Base-by-base conservation (phyloP, 2,113 vertebrate species). In the Caranx melampygus region DNA sequence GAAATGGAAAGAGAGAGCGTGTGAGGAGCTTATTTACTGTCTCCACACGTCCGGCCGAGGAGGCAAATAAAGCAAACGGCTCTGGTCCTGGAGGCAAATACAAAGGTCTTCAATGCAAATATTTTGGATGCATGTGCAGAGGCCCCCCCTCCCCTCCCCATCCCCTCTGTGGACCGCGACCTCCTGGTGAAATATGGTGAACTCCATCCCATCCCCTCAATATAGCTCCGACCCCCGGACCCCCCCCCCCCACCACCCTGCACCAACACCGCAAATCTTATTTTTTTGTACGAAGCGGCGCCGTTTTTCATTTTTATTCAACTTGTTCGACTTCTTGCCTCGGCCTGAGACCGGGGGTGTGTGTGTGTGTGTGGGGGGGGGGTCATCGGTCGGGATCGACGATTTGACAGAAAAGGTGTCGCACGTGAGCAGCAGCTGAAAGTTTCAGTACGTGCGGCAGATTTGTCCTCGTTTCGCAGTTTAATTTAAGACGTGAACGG, bases 261-360 rank as follows among this genome's bases (percentile, higher is more conserved):
- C n/a, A n/a, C n/a, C 51, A 26, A 26, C 4, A 52, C 64, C 15
- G 54, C 75, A 78, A 78, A 79, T 83, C 80, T 68, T 73, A 31
- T 83, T 74, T 72, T 26, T 26, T 26, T 26, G 26, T 81, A 75
- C 33, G 20, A 77, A 76, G 6, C 37, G 1, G 57, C 8, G 44
- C 31, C 16, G 5, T 83, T 77, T 69, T 59, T 79, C 68, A 70
- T 78, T 81, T 75, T 83, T 33, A 79, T 83, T 65, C 33, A 5
- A 31, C 26, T 26, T 42, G 42, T 62, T 59, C 44, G n/a, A n/a
- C n/a, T n/a, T n/a, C n/a, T n/a, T n/a, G n/a, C 45, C 64, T n/a
- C 16, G 21, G 42, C 18, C 6, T 37, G 5, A 6, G 42, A 49
- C 18, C 26, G n/a, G 2, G 7, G 11, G 26, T n/a, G n/a, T n/a